A percentile compares a stretch with the other conserved stretches of the same genome.
Conservation (phyloP, 2,888 invertebrate species). For the Copidosoma aretas region DNA sequence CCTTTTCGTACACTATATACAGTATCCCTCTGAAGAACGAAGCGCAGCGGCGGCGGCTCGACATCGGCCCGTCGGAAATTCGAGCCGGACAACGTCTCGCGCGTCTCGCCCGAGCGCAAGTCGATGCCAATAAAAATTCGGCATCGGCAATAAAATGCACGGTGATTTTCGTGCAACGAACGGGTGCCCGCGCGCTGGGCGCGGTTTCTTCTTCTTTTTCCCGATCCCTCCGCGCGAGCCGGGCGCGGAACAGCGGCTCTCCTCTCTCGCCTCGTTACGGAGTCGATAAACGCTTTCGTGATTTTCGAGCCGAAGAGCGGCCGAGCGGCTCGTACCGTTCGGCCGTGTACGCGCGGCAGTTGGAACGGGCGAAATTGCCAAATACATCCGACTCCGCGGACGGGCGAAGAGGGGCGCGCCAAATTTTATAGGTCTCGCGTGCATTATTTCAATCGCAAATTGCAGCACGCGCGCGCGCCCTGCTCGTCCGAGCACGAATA, state of each 20-base stretch:
- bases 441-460: slow-evolving; percentile 28
- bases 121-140: slow-evolving; percentile 36
- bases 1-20: neutral
- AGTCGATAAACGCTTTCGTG: slow-evolving; percentile 36
- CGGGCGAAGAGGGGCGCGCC: slow-evolving; percentile 19
- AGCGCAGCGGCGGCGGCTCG: too few species aligned
- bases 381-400: slow-evolving; percentile 23
- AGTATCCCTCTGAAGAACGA: too few species aligned
- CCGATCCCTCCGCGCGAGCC: neutral
- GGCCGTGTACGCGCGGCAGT: neutral
- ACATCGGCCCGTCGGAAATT: slow-evolving; percentile 25
- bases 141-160: slow-evolving; percentile 29
- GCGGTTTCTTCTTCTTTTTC: neutral
- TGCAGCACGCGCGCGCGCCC: neutral
- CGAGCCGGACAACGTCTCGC: slow-evolving; percentile 40
- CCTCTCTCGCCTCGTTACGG: neutral
- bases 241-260: neutral
- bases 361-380: slow-evolving; percentile 21
- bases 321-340: neutral
- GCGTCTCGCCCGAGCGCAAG: slow-evolving; percentile 21
- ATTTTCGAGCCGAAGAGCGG: slow-evolving; percentile 23
- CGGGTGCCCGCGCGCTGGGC: neutral
- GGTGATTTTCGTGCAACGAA: too few species aligned
- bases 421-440: slow-evolving; percentile 38
- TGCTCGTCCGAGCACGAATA: too few species aligned